Evolutionary conservation across 2,888 invertebrate species (phyloP), one percentile per base, ranked within the genome.

Genomic region (Eupithecia centaureata): DNA sequence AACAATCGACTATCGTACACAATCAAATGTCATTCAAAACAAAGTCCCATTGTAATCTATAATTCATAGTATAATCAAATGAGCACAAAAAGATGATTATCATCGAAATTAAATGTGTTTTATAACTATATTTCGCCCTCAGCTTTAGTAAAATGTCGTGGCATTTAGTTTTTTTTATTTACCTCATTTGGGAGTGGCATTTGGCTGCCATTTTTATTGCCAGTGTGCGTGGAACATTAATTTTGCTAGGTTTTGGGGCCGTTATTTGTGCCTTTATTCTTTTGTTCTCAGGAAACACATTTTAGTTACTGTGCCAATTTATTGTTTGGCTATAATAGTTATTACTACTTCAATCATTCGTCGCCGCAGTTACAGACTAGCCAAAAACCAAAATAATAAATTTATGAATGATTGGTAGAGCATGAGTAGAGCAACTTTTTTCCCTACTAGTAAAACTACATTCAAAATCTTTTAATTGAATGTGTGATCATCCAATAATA

Each of bases 121-220:
- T 72, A 65, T 64, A 62, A 72, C 71, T 72, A 72, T 70, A 52
- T 63, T 70, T 71, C 65, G 76, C 78, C 73, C 76, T 73, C 74
- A 81, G 74, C 78, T 72, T 79, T 82, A 80, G 75, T 84, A 78
- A 78, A 78, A 79, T 78, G 73, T 70, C 76, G 82, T 91, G 92
- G 77, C 92, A 90, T 93, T 93, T 92, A 73, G 75, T 65, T 84
- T 89, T 89, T 91, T 91, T 93, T 92, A 92, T 90, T 91, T 88
- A 90, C 91, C 88, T 90, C 91, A 87, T 90, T 92, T 89, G 86
- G 87, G 86, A 88, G 87, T 92, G 92, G 85, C 92, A 92, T 92
- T 93, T 92, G 84, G 81, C 79, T 78, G 78, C 78, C 80, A 82
- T 86, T 90, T 91, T 91, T 91, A 91, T 91, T 83, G 86, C 81